Evolutionary conservation across 2,797 vertebrate genomes (phyloP).

Genomic region (Oreochromis mossambicus): DNA sequence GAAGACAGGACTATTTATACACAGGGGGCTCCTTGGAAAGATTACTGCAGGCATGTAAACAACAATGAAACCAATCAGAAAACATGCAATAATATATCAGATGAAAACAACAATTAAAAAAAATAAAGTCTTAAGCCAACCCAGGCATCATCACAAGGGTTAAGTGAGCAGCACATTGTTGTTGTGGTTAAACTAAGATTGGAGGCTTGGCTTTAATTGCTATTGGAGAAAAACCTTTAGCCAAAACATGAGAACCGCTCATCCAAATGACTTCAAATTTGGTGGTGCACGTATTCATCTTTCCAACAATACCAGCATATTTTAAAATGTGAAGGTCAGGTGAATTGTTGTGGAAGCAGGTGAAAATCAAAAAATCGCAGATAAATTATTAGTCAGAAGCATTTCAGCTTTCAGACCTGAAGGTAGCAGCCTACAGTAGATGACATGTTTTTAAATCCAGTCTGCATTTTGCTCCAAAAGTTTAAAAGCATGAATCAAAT

Average conservation of each 20-base stretch:
- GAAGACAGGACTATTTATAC: neutral
- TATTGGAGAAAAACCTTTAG: neutral
- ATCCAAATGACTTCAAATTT: neutral
- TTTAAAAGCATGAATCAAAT: neutral
- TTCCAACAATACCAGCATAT: neutral
- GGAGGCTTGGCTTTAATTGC: accelerated
- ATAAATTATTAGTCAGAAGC: neutral
- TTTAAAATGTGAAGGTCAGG: neutral
- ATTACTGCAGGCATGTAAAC: neutral
- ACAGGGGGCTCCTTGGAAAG: neutral
- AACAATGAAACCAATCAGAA: neutral
- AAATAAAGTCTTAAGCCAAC: neutral
- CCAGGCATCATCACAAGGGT: neutral
- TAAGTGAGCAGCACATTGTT: neutral
- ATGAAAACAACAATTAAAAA: neutral
- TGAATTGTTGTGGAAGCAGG: neutral
- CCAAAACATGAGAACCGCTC: neutral
- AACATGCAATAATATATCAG: neutral
- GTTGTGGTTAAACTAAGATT: neutral
- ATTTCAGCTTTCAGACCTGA: neutral
- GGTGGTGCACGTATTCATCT: neutral
- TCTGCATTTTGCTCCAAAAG: neutral
- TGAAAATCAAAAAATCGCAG: neutral
- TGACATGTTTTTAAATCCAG: neutral
- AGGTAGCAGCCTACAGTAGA: neutral